Base-by-base conservation (phyloP, 1,140 invertebrate genomes). In the Calycopis cecrops region DNA sequence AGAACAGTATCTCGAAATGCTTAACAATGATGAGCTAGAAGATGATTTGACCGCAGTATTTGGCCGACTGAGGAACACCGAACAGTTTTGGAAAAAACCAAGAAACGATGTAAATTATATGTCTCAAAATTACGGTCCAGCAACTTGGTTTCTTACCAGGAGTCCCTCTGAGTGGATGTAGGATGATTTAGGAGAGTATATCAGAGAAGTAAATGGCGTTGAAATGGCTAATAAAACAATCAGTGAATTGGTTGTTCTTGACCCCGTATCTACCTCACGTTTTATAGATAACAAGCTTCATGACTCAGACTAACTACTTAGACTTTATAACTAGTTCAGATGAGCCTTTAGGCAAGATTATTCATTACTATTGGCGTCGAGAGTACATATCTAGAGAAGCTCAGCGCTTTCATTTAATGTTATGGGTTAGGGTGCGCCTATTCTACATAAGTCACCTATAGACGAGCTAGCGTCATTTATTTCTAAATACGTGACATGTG, bases 381-480 rank as follows among this genome's bases (percentile, higher is more conserved):
- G 71, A 73, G 48, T 74, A 74, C 57, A 66, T 76, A 54, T 63
- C 70, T 4, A 56, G 75, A 52, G 70, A 71, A n/a, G 49, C 44
- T 3, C 71, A 76, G 50, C 74, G 75, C 57, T 78, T 78, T 57
- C 73, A 78, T 62, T 54, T 78, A 53, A 60, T 67, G 38, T 60
- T 76, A 50, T 77, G 73, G 73, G 61, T 78, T 4, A 62, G 63
- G 63, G 67, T 55, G 71, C 67, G 18, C 75, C 72, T n/a, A 61
- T 75, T 38, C 61, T 60, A 35, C 38, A 53, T 9, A 28, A 53
- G 35, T 44, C 52, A 9, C 35, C 52, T 11, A 2, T 53, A 56
- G 64, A 71, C 47, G 70, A 84, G 58, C 67, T 83, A 3, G 63
- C 64, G n/a, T 17, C 59, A 14, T 84, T 80, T 49, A 79, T 82